Percentiles rank a stretch among this genome's conserved stretches.
phyloP scores from a whole-genome alignment of 2,797 vertebrate genomes.

The Eospalax fontanierii region DNA sequence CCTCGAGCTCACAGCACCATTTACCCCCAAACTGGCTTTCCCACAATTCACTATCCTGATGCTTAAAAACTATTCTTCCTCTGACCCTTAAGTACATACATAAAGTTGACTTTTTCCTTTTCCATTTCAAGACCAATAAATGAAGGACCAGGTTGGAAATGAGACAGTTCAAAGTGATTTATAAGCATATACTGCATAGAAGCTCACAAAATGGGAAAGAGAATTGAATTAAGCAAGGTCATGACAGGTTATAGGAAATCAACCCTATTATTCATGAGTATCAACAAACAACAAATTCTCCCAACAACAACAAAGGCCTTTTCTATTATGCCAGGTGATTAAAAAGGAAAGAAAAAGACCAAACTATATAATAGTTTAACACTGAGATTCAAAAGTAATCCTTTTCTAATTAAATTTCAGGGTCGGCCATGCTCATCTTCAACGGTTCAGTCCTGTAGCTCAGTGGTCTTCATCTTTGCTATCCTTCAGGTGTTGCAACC shows the following conservation, averaged over 20 bases:
- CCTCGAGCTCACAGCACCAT: neutral
- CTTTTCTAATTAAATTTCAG: constrained; percentile 19
- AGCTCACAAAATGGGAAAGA: neutral
- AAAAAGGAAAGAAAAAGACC: neutral
- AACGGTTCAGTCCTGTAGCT: neutral
- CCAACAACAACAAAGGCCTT: neutral
- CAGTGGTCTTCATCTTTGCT: neutral
- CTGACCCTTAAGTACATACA: neutral
- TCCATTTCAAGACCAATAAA: constrained; percentile 64
- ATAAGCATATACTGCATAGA: constrained; percentile 50
- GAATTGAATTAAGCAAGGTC: constrained; percentile 42
- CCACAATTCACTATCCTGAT: neutral
- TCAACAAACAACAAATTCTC: neutral
- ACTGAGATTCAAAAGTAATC: neutral
- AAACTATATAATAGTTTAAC: neutral
- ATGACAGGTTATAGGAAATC: neutral
- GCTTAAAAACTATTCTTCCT: constrained; percentile 56
- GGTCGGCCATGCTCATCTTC: neutral
- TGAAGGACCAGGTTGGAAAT: neutral
- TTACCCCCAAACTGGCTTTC: neutral
- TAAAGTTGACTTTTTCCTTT: neutral
- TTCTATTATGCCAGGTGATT: neutral
- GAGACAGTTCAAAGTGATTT: constrained; percentile 50
- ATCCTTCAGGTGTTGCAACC: neutral
- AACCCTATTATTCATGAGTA: constrained; percentile 5